Base-by-base conservation (phyloP, 2,113 vertebrate species). In the Eira barbara region DNA sequence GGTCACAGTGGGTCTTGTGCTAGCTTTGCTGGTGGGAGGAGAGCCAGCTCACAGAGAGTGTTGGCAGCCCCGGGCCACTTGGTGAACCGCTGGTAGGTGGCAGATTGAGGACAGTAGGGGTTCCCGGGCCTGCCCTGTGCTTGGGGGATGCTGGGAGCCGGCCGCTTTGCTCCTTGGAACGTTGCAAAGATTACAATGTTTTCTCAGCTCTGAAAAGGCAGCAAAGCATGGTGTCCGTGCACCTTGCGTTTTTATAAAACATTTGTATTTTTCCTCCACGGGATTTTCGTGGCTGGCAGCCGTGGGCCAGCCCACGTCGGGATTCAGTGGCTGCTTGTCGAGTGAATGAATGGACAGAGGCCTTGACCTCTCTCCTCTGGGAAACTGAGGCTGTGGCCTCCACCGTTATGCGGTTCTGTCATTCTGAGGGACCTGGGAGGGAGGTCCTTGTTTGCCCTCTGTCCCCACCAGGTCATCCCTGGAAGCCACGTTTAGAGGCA, bases 161-260 rank as follows among this genome's bases (percentile, higher is more conserved):
- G 67, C 59, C 9, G 3, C 39, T 67, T 59, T 45, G 39, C 42
- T 83, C 23, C 71, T 69, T 0, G 14, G 83, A 92, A 39, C 79
- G 7, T 23, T 15, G 49, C 67, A 31, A 67, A 25, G 42, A 76
- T 8, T 49, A 12, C 34, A 4, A n/a, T 39, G 27, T 79, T 67
- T 81, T 49, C 55, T 74, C 31, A 57, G 85, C 42, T 78, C 89
- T 92, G 86, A 85, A 83, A 76, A 49, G 15, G 13, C 49, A 42
- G 57, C 49, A n/a, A 20, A 42, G 47, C 36, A 0, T 0, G 13
- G 25, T 0, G 2, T 74, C 25, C 11, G 2, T 0, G 0, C 34
- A 65, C 23, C 8, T 55, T 52, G 15, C 2, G 0, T 76, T 90
- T 97, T 78, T 17, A 63, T 52, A 47, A 96, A 83, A 69, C 49